These are phyloP conservation scores for Peromyscus californicus DNA, from an alignment of 2,113 vertebrate species.

Conservation along the genomic window DNA sequence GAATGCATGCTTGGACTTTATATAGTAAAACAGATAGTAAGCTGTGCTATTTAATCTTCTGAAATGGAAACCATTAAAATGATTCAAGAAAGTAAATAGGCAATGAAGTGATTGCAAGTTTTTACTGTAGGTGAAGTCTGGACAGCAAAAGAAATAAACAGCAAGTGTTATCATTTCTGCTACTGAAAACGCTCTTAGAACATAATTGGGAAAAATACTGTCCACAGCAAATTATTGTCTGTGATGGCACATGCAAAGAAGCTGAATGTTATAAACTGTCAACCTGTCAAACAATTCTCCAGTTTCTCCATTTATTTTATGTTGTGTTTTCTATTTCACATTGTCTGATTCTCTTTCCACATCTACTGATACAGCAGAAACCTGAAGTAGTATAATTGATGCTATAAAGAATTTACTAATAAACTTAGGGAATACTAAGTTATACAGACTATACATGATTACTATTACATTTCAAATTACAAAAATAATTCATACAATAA, in stretches of 20 bases:
- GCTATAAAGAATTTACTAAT: neutral
- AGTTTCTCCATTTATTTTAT: neutral
- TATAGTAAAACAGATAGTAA: neutral
- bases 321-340: neutral
- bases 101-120: neutral
- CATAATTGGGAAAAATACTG: neutral
- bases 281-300: neutral
- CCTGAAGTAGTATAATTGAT: neutral
- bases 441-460: neutral
- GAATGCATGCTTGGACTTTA: neutral
- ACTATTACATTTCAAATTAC: neutral
- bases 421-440: neutral
- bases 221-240: neutral
- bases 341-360: neutral
- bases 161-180: neutral
- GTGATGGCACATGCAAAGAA: neutral
- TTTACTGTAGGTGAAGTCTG: neutral
- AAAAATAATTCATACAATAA: neutral
- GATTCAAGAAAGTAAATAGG: neutral
- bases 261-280: neutral
- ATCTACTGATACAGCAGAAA: neutral
- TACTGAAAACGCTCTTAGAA: neutral
- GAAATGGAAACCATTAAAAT: neutral
- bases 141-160: neutral
- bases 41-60: neutral